Evolutionary conservation across 2,113 vertebrate genomes (phyloP), one percentile per base, ranked within the genome.

Genomic region (Argyrosomus japonicus): DNA sequence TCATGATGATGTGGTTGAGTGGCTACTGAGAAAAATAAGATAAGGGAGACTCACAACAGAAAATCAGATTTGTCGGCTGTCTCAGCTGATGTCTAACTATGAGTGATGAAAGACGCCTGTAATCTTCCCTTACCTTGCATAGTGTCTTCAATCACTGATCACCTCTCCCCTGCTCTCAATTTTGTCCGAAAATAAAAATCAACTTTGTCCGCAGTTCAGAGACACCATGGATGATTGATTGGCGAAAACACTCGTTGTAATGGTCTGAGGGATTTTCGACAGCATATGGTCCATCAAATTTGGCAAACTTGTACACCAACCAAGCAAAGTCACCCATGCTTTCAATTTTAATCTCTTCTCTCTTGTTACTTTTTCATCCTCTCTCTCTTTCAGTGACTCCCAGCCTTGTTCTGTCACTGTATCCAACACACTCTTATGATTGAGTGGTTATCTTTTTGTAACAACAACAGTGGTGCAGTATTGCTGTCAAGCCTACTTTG

Each of bases 271-370:
- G 74, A 45, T 70, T 90, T 82, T 82, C 11, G 64, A 84, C 81
- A 82, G 70, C 83, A 73, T 88, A 73, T 75, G 84, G 77, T 77
- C 84, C 81, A 88, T 90, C 67, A 80, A 75, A 88, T 86, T 90
- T 84, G 81, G 74, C 83, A 77, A 84, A 83, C 69, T 73, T 78
- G 64, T 81, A 36, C 77, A 58, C 64, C 48, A 63, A 56, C 47
- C 60, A 78, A 56, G 68, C 77, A 86, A 86, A 84, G 77, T 83
- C 81, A 79, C 32, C 68, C 64, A 60, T 57, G 76, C 83, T 83
- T 77, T 86, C 71, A 63, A 79, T 68, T 86, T 72, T 69, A 82
- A 86, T 90, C 78, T 84, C 54, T 80, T 21, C 25, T 80, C 58
- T 58, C 21, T 54, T 62, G 53, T 64, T 72, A 23, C 12, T 27